Percentiles rank a stretch among this genome's conserved stretches.
Evolutionary conservation across 2,113 vertebrate species (phyloP).

Genomic region (Illadopsis cleaveri): DNA sequence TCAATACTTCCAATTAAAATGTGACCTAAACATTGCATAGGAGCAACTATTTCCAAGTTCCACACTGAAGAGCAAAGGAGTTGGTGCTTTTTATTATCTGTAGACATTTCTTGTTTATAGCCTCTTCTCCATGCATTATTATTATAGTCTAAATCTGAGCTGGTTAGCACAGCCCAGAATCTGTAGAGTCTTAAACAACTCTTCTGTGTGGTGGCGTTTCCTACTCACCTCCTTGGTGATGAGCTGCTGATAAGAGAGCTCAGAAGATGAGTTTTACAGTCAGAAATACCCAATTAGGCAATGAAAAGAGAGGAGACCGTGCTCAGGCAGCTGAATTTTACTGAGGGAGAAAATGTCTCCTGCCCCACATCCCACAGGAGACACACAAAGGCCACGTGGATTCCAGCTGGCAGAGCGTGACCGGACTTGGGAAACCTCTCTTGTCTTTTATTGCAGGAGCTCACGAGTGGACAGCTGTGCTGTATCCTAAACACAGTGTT

Average conservation of each 20-base stretch:
- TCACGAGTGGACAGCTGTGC: background rate
- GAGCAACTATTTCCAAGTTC: background rate
- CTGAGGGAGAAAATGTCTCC: background rate
- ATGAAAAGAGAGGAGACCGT: background rate
- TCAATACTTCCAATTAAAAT: conserved; percentile 22
- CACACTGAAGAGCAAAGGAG: background rate
- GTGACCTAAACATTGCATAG: background rate
- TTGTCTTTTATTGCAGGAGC: background rate
- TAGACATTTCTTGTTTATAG: background rate
- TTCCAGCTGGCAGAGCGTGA: background rate
- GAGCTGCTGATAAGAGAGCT: background rate
- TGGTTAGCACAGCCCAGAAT: background rate
- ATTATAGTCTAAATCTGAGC: background rate
- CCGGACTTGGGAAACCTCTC: background rate
- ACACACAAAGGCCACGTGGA: background rate
- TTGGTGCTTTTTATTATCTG: background rate
- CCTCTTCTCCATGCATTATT: background rate
- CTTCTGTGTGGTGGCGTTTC: background rate
- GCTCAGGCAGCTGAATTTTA: background rate
- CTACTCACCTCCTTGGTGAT: background rate
- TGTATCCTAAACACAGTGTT: background rate
- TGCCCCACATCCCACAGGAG: background rate
- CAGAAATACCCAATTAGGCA: background rate
- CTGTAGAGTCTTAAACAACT: background rate
- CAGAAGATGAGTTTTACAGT: background rate